Evolutionary conservation across 2,888 invertebrate genomes (phyloP).

Genomic region (Trypoxylon attenuatum): DNA sequence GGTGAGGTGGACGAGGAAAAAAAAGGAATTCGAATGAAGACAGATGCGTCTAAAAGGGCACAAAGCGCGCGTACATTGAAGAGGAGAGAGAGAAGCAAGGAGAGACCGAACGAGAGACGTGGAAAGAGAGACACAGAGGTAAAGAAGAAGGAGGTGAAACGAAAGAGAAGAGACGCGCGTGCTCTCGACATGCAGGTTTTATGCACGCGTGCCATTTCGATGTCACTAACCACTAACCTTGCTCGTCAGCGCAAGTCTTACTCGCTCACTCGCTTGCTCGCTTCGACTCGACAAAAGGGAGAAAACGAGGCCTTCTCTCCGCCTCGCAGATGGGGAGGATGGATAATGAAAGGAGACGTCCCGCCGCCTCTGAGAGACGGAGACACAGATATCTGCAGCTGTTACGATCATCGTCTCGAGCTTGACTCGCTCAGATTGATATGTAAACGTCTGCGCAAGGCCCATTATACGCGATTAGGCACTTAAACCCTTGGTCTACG

Average conservation of each 20-base stretch:
- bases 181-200: background rate
- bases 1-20: background rate
- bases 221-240: constrained; percentile 26
- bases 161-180: background rate
- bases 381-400: constrained; percentile 12
- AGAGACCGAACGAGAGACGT: background rate
- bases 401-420: constrained; percentile 2
- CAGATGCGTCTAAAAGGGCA: constrained; percentile 3
- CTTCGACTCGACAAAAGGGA: constrained; percentile 1
- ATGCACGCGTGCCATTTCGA: constrained; percentile 35
- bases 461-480: constrained; percentile 41
- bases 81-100: background rate
- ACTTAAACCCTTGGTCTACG: constrained; percentile 6
- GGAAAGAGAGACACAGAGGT: no score
- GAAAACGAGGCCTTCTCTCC: constrained; percentile 11
- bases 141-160: background rate
- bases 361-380: background rate
- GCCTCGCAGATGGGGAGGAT: constrained; percentile 10
- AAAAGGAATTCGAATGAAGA: background rate
- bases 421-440: constrained; percentile 29
- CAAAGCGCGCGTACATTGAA: background rate
- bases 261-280: background rate
- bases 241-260: background rate
- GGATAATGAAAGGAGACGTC: constrained; percentile 5
- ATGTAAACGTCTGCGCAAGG: constrained; percentile 23